A percentile compares a stretch with the other conserved stretches of the same genome.
Evolutionary conservation across 1,140 invertebrate species (phyloP).

Genomic region (Hirudo medicinalis): DNA sequence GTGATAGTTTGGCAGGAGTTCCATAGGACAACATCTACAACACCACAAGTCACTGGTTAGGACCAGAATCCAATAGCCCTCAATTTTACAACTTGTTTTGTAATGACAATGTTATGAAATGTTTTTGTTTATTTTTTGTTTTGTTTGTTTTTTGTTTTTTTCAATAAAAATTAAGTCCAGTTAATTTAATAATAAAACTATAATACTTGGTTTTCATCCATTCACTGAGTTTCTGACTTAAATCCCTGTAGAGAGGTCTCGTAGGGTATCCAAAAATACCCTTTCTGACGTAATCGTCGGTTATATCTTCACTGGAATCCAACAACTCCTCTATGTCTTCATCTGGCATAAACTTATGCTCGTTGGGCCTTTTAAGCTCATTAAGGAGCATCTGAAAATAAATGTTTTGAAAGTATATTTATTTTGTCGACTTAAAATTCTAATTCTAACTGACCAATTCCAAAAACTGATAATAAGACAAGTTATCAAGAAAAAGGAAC

Average conservation of each 20-base stretch:
- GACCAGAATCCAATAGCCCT: not conserved
- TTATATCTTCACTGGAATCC: not conserved
- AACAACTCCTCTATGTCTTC: conserved; percentile 2
- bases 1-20: conserved; percentile 7
- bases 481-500: too few species aligned
- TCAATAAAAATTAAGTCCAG: not conserved
- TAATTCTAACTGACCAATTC: not conserved
- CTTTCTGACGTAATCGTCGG: not conserved
- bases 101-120: not conserved
- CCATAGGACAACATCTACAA: conserved; percentile 7
- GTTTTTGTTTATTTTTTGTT: not conserved
- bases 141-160: not conserved
- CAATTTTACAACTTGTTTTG: not conserved
- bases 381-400: not conserved
- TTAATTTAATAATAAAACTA: too few species aligned
- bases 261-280: conserved; percentile 13
- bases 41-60: not conserved
- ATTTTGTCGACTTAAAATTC: not conserved
- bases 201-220: conserved; percentile 9
- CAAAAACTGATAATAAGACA: not conserved
- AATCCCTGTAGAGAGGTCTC: conserved; percentile 6
- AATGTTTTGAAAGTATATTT: not conserved
- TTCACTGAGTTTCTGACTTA: not conserved
- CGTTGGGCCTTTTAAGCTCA: not conserved
- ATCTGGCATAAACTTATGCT: not conserved